Evolutionary conservation across 2,797 vertebrate species (phyloP), one percentile per base, ranked within the genome.

Genomic region (Aythya fuligula): DNA sequence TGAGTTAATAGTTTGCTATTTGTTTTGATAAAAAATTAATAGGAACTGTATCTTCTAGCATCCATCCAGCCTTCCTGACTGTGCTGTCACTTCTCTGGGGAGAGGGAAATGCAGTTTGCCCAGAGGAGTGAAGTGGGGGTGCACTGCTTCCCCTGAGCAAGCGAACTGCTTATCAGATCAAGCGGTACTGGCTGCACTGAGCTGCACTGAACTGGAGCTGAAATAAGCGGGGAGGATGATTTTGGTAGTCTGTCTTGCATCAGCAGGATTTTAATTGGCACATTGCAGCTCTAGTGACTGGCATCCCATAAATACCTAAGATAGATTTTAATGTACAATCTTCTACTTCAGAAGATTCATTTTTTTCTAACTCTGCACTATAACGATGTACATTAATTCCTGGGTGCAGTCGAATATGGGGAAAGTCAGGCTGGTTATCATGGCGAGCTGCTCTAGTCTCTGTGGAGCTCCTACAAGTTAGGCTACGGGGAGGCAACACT

Each of bases 191-290:
- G 82, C 79, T 93, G 84, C 85, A 87, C 43, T 96, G 93, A 60
- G 56, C 73, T 90, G 86, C 82, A 70, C 71, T 95, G 93, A 94
- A 91, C 61, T 65, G 87, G 45, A 95, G 87, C 93, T 84, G 91
- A 92, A 96, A 60, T 70, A 82, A 94, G 49, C 13, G 8, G 56
- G 60, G 57, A 92, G 39, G 87, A 70, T 93, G 87, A 95, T 97
- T 95, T 93, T 73, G 84, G 75, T 94, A 86, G 38, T 67, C 86
- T 87, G 83, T 95, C 94, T 94, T 95, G 93, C 93, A 96, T 97
- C 95, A 97, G 96, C 90, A 92, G 76, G 87, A 96, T 97, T 97
- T 94, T 97, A 97, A 96, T 92, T 96, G 95, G 95, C 93, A 96
- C 87, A 22, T 88, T 78, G 94, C 87, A 91, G 86, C 94, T 88